Base-by-base conservation (phyloP, 2,888 invertebrate genomes). In the Ormyrus labotus region DNA sequence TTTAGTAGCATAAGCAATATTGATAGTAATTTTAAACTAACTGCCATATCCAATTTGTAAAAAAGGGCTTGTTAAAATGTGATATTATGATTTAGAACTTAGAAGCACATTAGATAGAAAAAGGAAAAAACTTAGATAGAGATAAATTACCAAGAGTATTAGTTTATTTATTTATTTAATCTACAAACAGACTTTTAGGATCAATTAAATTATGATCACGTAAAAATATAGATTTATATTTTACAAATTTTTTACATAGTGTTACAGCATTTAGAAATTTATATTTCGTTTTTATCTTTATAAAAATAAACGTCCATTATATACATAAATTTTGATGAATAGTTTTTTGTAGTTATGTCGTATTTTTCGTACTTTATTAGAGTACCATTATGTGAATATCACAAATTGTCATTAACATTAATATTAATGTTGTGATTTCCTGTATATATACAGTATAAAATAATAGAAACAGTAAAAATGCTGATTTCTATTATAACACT, bases 11-110 rank as follows among this genome's bases (percentile, higher is more conserved):
- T 71, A 65, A 77, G 81, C 76, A 88, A 85, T 51, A 69, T 87
- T 50, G 85, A 87, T 65, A 83, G 85, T 5, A 83, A 78, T 64
- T 76, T 87, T 11, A 88, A 84, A 73, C 86, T 88, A 80, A 84
- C 85, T 5, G 83, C 53, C 9, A 86, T 87, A 85, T 85, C 87
- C 76, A 88, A 88, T 81, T 81, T 85, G 6, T 87, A 88, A 84
- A 85, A n/a, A 84, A 85, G n/a, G 85, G 84, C n/a, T 78, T 87
- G 60, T 84, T 85, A 19, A 83, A 85, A 10, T 81, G 69, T 71
- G 87, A 88, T 64, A 85, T 87, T 61, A 86, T 87, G 53, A 86
- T 84, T 83, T 87, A 53, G 84, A 83, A 45, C 87, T 87, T 74
- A 86, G 86, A 75, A 51, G 34, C 51, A 19, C 11, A 55, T 10